Conservation (phyloP, 2,797 vertebrate species). For the Enteromius argenteus region DNA sequence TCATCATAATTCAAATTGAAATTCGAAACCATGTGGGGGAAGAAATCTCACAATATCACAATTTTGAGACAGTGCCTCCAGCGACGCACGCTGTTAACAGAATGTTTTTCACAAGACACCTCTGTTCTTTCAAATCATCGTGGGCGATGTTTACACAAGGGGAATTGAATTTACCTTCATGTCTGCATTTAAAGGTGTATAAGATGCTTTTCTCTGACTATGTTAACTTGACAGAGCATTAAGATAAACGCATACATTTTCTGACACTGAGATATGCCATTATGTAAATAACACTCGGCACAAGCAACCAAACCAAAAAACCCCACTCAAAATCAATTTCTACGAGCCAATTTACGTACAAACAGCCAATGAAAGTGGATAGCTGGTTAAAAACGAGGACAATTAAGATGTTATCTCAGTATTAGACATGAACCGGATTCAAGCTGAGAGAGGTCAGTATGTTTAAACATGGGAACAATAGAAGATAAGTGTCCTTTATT, state of each 20-base stretch:
- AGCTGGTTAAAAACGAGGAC: constrained; percentile 54
- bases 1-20: constrained; percentile 81
- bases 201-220: constrained; percentile 54
- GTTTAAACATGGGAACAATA: constrained; percentile 58
- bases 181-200: constrained; percentile 57
- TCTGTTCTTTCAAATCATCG: constrained; percentile 66
- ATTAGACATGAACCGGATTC: constrained; percentile 51
- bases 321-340: constrained; percentile 1
- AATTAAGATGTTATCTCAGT: constrained; percentile 61
- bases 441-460: constrained; percentile 67
- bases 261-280: constrained; percentile 49
- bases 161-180: constrained; percentile 75
- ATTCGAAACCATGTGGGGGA: constrained; percentile 72
- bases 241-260: constrained; percentile 56
- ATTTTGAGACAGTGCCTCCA: constrained; percentile 74
- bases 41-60: constrained; percentile 81
- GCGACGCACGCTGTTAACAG: constrained; percentile 75
- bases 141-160: constrained; percentile 74
- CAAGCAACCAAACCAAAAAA: constrained; percentile 10
- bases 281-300: constrained; percentile 7
- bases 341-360: constrained; percentile 22
- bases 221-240: constrained; percentile 58
- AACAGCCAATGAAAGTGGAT: constrained; percentile 51
- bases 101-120: constrained; percentile 70
- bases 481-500: constrained; percentile 50